phyloP scores from a whole-genome alignment of 1,140 invertebrate genomes.

The Pristionchus pacificus region DNA sequence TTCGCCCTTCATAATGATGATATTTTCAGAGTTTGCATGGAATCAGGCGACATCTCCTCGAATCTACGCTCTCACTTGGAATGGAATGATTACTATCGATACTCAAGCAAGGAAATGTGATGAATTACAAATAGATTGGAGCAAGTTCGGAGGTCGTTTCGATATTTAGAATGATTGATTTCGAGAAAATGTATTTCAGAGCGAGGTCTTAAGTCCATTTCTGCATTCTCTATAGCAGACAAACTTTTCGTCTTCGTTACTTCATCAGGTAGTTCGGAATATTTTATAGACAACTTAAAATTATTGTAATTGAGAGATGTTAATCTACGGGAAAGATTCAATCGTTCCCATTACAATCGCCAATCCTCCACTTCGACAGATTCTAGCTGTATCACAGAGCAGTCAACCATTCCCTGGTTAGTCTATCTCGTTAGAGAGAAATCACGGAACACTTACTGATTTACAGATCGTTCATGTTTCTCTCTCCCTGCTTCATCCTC shows the following conservation, averaged over 20 bases:
- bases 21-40: slow-evolving; percentile 47
- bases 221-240: slow-evolving; percentile 54
- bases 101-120: slow-evolving; percentile 42
- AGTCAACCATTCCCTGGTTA: slow-evolving; percentile 42
- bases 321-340: slow-evolving; percentile 46
- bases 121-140: slow-evolving; percentile 52
- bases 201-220: slow-evolving; percentile 50
- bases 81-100: slow-evolving; percentile 48
- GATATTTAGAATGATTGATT: no score
- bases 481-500: slow-evolving; percentile 39
- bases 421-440: neutral
- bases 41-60: slow-evolving; percentile 48
- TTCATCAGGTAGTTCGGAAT: no score
- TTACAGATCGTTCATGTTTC: slow-evolving; percentile 46
- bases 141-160: slow-evolving; percentile 45
- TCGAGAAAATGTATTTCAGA: slow-evolving; percentile 24
- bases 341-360: slow-evolving; percentile 43
- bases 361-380: slow-evolving; percentile 51
- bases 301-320: no score
- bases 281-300: no score
- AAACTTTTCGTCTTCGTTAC: slow-evolving; percentile 57
- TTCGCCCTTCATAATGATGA: neutral
- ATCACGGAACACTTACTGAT: neutral
- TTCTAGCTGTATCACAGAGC: slow-evolving; percentile 52
- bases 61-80: slow-evolving; percentile 55